Base-by-base conservation (phyloP, 1,140 invertebrate genomes). In the Trichonephila clavipes region DNA sequence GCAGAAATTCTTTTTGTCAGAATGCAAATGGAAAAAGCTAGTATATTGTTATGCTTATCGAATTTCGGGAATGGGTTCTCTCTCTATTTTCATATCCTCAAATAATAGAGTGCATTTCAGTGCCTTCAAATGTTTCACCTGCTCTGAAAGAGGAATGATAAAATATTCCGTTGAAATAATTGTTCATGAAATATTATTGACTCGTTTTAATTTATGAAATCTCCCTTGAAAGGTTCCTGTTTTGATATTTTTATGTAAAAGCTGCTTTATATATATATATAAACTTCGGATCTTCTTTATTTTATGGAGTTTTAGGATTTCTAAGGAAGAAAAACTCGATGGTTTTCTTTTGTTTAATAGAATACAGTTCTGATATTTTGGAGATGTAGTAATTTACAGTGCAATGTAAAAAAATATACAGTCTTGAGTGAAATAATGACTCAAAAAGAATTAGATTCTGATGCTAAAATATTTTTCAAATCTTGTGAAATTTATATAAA, bases 21-120 rank as follows among this genome's bases (percentile, higher is more conserved):
- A 90, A 90, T 90, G 88, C 88, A 90, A 90, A 90, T 90, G 88
- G 88, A 90, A 90, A 90, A 90, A 90, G 21, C 88, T 90, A 62
- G 88, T 90, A 90, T 90, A 81, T 90, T 90, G 72, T 90, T 90
- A 90, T 90, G 88, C 88, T 90, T 90, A 81, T 90, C 88, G 88
- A 81, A 81, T 90, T 90, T 90, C 4, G 88, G 58, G 51, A 81
- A 90, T 81, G 58, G 87, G 24, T 90, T 61, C 88, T 90, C 66
- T 90, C 88, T 90, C 88, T 59, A 90, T 90, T 90, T 88, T 81
- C 88, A 58, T 81, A 77, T 90, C 72, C 58, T 81, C 69, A 77
- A 90, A 90, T 90, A 90, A 90, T 90, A 90, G 66, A 77, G 58
- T 81, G 51, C 88, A 21, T 90, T 90, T 88, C 72, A 81, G 16